These are phyloP conservation scores for Glareola pratincola DNA, from an alignment of 2,113 vertebrate species.

Conservation along the genomic window DNA sequence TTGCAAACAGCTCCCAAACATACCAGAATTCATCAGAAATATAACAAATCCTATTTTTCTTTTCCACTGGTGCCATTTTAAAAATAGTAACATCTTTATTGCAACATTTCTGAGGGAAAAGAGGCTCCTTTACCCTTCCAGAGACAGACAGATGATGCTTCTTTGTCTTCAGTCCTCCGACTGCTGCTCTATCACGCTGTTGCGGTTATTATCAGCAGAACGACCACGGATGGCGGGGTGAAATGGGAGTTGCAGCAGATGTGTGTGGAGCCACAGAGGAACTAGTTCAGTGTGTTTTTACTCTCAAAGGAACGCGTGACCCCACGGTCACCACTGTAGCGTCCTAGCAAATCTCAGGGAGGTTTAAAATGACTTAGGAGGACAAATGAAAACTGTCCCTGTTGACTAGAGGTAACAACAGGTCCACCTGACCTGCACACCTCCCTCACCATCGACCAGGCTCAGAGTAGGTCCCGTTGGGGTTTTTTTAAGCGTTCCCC, in stretches of 20 bases:
- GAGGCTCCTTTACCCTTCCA: background rate
- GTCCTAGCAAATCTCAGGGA: background rate
- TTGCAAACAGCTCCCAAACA: background rate
- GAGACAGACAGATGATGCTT: background rate
- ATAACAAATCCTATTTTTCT: background rate
- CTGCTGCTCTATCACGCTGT: background rate
- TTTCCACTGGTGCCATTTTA: constrained; percentile 8
- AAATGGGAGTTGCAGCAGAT: background rate
- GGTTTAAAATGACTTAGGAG: background rate
- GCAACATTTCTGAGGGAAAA: background rate
- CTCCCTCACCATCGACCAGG: background rate
- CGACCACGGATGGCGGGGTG: fast-evolving
- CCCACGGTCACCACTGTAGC: background rate
- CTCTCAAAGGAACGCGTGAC: background rate
- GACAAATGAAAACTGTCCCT: background rate
- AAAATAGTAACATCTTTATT: constrained; percentile 18
- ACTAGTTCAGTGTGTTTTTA: background rate
- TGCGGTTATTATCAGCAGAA: background rate
- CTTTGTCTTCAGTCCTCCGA: background rate
- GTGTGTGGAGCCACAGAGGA: background rate
- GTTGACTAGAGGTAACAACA: background rate
- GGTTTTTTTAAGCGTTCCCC: background rate
- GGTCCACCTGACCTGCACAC: background rate
- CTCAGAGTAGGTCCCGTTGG: background rate
- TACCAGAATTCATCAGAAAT: background rate